These are phyloP conservation scores for Drosophila pachea DNA, from an alignment of 1,140 invertebrate genomes.

Conservation along the genomic window DNA sequence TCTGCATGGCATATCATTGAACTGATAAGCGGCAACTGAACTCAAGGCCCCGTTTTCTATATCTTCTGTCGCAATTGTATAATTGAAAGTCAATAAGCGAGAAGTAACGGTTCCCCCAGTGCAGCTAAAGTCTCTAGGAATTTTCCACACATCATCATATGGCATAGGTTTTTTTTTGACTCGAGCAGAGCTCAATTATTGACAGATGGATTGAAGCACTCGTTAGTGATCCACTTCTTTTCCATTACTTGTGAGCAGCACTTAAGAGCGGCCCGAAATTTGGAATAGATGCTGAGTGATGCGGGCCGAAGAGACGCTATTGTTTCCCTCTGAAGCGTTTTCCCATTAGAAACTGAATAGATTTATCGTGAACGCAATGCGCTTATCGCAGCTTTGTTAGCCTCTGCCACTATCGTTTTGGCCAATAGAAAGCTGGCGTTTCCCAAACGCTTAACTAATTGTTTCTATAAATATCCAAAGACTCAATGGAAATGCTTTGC, in stretches of 20 bases:
- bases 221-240: background rate
- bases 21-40: constrained; percentile 64
- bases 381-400: too few species aligned
- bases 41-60: constrained; percentile 53
- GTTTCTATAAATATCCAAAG: constrained; percentile 13
- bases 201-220: background rate
- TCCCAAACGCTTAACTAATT: constrained; percentile 8
- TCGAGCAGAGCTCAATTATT: constrained; percentile 1
- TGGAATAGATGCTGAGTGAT: background rate
- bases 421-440: background rate
- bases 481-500: constrained; percentile 7
- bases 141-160: background rate
- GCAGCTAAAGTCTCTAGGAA: constrained; percentile 22
- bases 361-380: too few species aligned
- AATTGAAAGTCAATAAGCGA: constrained; percentile 31
- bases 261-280: background rate
- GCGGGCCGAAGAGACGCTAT: too few species aligned
- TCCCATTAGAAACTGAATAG: too few species aligned
- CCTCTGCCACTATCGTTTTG: background rate
- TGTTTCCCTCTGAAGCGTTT: too few species aligned
- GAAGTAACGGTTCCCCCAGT: constrained; percentile 12
- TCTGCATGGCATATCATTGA: constrained; percentile 53
- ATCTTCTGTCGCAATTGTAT: constrained; percentile 24
- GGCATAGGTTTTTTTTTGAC: background rate
- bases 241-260: background rate